These are phyloP conservation scores for Sparidentex hasta DNA, from an alignment of 2,797 vertebrate genomes.

Conservation along the genomic window DNA sequence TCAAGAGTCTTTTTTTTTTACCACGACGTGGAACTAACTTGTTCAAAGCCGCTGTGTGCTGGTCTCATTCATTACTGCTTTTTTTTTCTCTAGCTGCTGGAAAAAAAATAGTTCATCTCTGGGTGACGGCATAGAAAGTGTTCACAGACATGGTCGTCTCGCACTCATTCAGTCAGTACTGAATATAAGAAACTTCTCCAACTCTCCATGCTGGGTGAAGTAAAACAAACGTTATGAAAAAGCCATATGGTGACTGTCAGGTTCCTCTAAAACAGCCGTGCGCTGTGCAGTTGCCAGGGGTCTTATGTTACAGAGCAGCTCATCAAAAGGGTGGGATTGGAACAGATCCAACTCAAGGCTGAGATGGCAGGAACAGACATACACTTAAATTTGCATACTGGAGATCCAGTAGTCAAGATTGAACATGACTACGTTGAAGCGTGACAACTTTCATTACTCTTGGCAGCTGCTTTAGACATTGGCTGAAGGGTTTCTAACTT, in stretches of 20 bases:
- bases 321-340: too few species aligned
- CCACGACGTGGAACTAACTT: too few species aligned
- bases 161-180: too few species aligned
- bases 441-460: not conserved
- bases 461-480: not conserved
- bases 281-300: not conserved
- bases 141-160: too few species aligned
- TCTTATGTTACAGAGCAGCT: not conserved
- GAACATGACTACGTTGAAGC: not conserved
- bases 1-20: too few species aligned
- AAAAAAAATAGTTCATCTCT: too few species aligned
- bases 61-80: too few species aligned
- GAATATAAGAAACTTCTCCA: too few species aligned
- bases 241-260: not conserved
- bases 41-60: too few species aligned
- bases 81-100: too few species aligned
- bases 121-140: too few species aligned
- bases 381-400: not conserved
- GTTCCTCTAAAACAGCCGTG: not conserved
- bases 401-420: not conserved
- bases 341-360: not conserved
- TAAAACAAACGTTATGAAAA: not conserved
- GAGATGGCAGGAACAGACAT: not conserved
- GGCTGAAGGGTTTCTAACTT: not conserved
- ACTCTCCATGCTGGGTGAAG: too few species aligned